phyloP scores from a whole-genome alignment of 2,797 vertebrate genomes.

The Okamejei kenojei region DNA sequence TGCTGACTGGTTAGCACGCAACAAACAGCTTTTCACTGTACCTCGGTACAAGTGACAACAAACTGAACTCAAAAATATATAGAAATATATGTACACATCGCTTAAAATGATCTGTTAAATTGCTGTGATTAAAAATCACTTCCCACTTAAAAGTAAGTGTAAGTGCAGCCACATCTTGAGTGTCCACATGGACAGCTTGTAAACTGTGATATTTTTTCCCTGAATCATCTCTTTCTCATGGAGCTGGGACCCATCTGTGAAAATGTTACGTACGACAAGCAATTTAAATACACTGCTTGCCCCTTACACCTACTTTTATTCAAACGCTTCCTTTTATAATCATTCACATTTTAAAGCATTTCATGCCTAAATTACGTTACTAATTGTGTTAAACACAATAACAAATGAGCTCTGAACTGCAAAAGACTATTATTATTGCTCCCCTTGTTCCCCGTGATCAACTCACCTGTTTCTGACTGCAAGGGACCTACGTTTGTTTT shows the following conservation, averaged over 20 bases:
- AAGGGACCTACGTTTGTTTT: too few species aligned
- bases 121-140: background rate
- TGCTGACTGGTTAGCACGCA: too few species aligned
- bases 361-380: background rate
- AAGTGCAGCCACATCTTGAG: background rate
- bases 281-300: background rate
- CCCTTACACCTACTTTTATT: background rate
- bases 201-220: slow-evolving; percentile 1
- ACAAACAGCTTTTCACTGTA: too few species aligned
- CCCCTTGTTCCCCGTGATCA: too few species aligned
- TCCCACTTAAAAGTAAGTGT: background rate
- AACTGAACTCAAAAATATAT: too few species aligned
- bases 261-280: background rate
- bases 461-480: too few species aligned
- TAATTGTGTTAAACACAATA: background rate
- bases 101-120: slow-evolving; percentile 1
- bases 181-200: background rate
- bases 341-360: background rate
- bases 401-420: too few species aligned
- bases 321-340: background rate
- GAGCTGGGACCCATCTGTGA: background rate
- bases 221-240: slow-evolving; percentile 6
- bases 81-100: background rate
- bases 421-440: too few species aligned
- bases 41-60: too few species aligned